These are phyloP conservation scores for Pecten maximus DNA, from an alignment of 2,888 invertebrate species.

Conservation along the genomic window DNA sequence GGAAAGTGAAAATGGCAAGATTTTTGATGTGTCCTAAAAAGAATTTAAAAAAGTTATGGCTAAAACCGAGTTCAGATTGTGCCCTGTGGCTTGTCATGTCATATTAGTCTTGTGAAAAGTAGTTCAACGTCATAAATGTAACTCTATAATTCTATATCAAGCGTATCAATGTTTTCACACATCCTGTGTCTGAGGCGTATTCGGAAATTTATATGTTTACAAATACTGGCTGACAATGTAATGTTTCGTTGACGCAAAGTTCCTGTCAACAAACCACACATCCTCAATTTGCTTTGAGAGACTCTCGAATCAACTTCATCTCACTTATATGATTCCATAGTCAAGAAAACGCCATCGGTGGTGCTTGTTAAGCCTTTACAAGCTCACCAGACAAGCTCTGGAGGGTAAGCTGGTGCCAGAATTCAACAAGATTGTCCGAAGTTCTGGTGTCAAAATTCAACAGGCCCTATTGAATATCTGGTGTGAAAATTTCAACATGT, in stretches of 20 bases:
- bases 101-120: not conserved
- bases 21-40: too few species aligned
- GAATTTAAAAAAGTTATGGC: too few species aligned
- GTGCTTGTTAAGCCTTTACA: not conserved
- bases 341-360: not conserved
- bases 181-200: not conserved
- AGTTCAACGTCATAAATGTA: not conserved
- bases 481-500: not conserved
- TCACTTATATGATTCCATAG: not conserved
- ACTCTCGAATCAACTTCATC: not conserved
- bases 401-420: not conserved
- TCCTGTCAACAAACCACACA: not conserved
- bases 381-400: not conserved
- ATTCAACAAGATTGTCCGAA: not conserved
- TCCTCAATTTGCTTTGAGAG: conserved; percentile 7
- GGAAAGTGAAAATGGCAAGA: too few species aligned
- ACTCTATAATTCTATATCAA: not conserved
- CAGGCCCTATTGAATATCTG: not conserved
- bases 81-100: not conserved
- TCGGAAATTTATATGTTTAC: not conserved
- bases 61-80: too few species aligned
- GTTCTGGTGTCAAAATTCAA: not conserved
- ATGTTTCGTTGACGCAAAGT: not conserved
- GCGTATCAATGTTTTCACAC: not conserved
- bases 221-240: not conserved